These are phyloP conservation scores for Polietes domitor DNA, from an alignment of 2,888 invertebrate species.

Conservation along the genomic window DNA sequence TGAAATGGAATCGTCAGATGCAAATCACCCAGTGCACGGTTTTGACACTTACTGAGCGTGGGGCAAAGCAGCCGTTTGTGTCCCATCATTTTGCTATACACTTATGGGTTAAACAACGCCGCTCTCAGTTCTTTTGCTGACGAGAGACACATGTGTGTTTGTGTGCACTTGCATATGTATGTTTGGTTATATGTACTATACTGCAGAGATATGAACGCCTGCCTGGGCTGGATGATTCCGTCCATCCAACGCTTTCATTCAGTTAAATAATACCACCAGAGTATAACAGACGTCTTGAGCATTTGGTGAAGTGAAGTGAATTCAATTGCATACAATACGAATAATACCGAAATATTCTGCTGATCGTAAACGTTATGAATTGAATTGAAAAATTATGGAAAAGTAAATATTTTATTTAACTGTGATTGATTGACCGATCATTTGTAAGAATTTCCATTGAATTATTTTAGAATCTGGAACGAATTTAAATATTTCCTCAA, in stretches of 20 bases:
- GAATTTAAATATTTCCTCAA: conserved; percentile 76
- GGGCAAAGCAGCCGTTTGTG: no score
- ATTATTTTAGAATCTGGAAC: conserved; percentile 74
- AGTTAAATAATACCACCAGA: conserved; percentile 41
- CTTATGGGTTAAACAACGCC: no score
- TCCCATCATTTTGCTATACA: no score
- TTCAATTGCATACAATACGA: neutral
- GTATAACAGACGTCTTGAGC: conserved; percentile 33
- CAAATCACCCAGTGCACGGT: no score
- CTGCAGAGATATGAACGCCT: neutral
- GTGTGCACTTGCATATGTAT: conserved; percentile 14
- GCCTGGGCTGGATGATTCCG: neutral
- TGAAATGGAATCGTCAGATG: no score
- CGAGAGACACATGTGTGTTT: no score
- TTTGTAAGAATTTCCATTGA: neutral
- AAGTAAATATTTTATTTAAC: conserved; percentile 56
- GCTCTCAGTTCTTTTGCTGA: neutral
- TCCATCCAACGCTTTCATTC: neutral
- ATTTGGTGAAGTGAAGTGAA: conserved; percentile 6
- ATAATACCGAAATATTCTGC: neutral
- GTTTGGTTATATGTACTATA: no score
- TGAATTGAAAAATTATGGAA: conserved; percentile 59
- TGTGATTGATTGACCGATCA: conserved; percentile 10
- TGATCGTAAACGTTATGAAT: conserved; percentile 23
- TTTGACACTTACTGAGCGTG: no score